Conservation (phyloP, 2,888 invertebrate species). For the Dasypolia templi region DNA sequence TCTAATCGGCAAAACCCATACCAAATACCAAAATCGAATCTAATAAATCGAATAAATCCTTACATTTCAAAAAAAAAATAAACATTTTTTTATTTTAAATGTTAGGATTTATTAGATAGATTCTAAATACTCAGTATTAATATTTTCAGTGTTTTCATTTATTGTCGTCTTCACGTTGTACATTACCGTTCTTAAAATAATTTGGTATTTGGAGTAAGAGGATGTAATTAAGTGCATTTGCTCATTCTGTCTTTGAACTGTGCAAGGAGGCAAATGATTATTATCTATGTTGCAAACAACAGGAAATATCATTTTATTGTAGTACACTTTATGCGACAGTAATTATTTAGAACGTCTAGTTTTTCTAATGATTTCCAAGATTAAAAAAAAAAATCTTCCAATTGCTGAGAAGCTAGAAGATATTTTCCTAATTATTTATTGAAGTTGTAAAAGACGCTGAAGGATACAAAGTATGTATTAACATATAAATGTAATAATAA, state of each 20-base stretch:
- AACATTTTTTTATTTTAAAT: too few species aligned
- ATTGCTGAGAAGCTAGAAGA: neutral
- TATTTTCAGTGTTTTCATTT: too few species aligned
- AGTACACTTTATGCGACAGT: conserved; percentile 15
- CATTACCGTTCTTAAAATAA: conserved; percentile 11
- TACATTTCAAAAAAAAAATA: too few species aligned
- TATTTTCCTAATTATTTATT: neutral
- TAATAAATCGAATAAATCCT: too few species aligned
- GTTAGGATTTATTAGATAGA: too few species aligned
- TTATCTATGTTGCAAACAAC: conserved; percentile 39
- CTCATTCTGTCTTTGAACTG: conserved; percentile 37
- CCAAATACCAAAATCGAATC: too few species aligned
- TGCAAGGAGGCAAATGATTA: conserved; percentile 35
- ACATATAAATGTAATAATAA: neutral
- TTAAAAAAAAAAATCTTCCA: neutral
- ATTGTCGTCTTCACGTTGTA: neutral
- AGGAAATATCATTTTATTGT: conserved; percentile 41
- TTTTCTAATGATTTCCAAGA: too few species aligned
- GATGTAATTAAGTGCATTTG: conserved; percentile 72
- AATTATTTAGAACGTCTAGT: conserved; percentile 7
- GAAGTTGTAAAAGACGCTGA: neutral
- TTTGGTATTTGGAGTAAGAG: conserved; percentile 64
- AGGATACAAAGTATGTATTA: neutral
- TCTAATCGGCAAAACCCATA: too few species aligned
- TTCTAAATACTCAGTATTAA: too few species aligned